Percentiles rank a stretch among this genome's conserved stretches.
phyloP scores from a whole-genome alignment of 1,140 invertebrate species.

The Apocrypta bakeri region DNA sequence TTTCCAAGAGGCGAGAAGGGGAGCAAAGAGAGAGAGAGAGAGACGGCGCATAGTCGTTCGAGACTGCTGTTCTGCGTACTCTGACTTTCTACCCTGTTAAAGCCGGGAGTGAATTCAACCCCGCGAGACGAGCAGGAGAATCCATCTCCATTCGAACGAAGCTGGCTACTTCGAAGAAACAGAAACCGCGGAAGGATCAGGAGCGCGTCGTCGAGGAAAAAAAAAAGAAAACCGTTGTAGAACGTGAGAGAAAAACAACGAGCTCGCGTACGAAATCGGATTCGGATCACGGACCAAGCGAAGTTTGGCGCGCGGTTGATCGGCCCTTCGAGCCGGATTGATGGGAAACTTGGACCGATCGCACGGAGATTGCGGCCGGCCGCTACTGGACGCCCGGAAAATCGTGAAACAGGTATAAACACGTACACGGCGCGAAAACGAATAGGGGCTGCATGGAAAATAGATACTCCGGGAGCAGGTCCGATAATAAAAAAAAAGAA shows the following conservation, averaged over 20 bases:
- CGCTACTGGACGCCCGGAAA: neutral
- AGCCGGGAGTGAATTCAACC: constrained; percentile 1
- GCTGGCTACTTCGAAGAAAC: constrained; percentile 9
- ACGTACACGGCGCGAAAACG: constrained; percentile 13
- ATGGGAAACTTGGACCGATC: constrained; percentile 44
- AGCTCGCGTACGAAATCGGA: constrained; percentile 6
- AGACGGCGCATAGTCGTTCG: neutral
- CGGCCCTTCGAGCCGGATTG: constrained; percentile 33
- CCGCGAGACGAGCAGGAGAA: constrained; percentile 11
- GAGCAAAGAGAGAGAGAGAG: neutral
- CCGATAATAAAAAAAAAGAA: neutral
- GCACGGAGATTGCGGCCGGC: constrained; percentile 23
- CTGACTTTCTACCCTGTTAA: neutral
- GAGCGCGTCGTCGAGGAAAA: neutral
- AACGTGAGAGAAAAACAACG: neutral
- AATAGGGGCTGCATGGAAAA: constrained; percentile 12
- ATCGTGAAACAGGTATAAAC: constrained; percentile 9
- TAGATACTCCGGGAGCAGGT: constrained; percentile 1
- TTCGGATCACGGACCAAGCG: constrained; percentile 30
- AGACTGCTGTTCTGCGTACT: neutral
- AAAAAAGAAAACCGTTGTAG: neutral
- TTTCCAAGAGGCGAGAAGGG: constrained; percentile 12
- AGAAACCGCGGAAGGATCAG: constrained; percentile 24
- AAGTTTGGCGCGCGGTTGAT: constrained; percentile 24
- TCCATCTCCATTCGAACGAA: constrained; percentile 34